phyloP scores from a whole-genome alignment of 2,113 vertebrate species.

The Xyliphius kryptos region DNA sequence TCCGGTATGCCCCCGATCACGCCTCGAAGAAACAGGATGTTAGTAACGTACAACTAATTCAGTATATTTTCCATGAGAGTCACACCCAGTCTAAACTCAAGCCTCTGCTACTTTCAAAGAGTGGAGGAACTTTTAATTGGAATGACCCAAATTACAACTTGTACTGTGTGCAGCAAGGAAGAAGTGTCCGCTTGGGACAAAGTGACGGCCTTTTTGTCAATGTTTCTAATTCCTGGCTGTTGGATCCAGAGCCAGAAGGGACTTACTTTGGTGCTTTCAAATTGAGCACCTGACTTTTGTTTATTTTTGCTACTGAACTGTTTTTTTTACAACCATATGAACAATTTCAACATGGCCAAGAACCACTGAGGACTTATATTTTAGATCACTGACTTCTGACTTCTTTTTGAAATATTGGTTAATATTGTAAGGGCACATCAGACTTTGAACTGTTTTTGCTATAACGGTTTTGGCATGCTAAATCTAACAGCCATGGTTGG shows the following conservation, averaged over 20 bases:
- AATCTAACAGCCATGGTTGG: conserved; percentile 1
- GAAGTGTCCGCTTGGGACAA: conserved; percentile 73
- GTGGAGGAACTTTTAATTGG: conserved; percentile 84
- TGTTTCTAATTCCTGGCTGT: conserved; percentile 81
- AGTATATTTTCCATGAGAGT: conserved; percentile 77
- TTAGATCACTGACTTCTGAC: conserved; percentile 52
- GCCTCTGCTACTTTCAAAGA: conserved; percentile 73
- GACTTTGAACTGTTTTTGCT: conserved; percentile 12
- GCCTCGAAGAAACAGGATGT: conserved; percentile 53
- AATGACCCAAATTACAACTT: conserved; percentile 80
- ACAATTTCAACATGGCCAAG: conserved; percentile 47
- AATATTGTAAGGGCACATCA: conserved; percentile 27
- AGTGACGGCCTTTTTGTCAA: conserved; percentile 81
- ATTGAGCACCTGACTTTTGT: conserved; percentile 71
- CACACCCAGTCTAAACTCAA: conserved; percentile 70
- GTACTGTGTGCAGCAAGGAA: conserved; percentile 88
- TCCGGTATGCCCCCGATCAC: conserved; percentile 64
- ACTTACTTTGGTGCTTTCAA: conserved; percentile 94
- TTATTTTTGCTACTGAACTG: conserved; percentile 64
- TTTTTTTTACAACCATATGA: too few species aligned
- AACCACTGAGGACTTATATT: conserved; percentile 62
- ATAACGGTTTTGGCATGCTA: conserved; percentile 1
- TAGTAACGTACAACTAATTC: conserved; percentile 79
- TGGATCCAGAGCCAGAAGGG: conserved; percentile 80
- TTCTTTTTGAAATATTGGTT: conserved; percentile 37